Base-by-base conservation (phyloP, 1,140 invertebrate genomes). In the Zaprionus inermis region DNA sequence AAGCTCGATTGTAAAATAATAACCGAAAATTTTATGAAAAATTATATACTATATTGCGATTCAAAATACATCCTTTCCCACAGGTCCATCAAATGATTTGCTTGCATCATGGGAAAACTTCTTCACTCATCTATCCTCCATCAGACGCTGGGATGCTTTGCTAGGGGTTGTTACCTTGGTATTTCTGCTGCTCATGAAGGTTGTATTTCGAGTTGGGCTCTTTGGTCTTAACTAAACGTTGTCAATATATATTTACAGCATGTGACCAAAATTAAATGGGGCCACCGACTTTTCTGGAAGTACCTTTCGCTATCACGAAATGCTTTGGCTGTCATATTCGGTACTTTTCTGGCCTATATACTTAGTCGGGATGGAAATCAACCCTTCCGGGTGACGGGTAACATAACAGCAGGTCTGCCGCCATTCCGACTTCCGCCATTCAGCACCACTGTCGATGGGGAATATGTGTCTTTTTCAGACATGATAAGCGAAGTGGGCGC, bases 271-370 rank as follows among this genome's bases (percentile, higher is more conserved):
- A 76, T 91, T n/a, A 80, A 72, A 36, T 82, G 79, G 61, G 61
- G 73, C 16, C 74, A 79, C 16, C 68, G 89, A 57, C 97, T 28
- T 97, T 95, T 94, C 96, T 76, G 94, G 98, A 18, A 97, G 97
- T 93, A 95, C 94, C 75, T 98, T 96, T 96, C 98, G 96, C 5
- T 95, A 93, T 70, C 94, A 93, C 81, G 97, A 60, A 98, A 97
- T 83, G 97, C 96, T 1, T 93, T 97, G 3, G 94, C 96, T 0
- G 97, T 97, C 2, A 93, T 97, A 2, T 88, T 96, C 3, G 96
- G 96, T 32, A 95, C 95, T 0, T 92, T 94, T 1, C 91, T 96
- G 24, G 96, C 96, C 5, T 96, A 94, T 73, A 93, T 94, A 32
- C 57, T 95, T 16, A 93, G 94, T 49, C 79, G 93, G n/a, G 93